Base-by-base conservation (phyloP, 2,888 invertebrate species). In the Brenthis daphne region DNA sequence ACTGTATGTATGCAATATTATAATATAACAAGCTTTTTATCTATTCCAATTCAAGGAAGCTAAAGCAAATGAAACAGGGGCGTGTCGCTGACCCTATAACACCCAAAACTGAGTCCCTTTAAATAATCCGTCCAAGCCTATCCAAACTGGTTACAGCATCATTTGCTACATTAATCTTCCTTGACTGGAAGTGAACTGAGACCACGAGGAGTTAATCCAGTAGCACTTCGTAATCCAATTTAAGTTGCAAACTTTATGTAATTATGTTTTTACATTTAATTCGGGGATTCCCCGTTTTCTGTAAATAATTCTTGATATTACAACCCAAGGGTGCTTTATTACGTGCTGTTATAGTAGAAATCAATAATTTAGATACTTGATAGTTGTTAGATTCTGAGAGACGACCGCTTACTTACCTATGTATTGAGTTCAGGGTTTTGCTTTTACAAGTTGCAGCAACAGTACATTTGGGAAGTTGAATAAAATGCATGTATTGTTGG, bases 201-300 rank as follows among this genome's bases (percentile, higher is more conserved):
- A 64, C 65, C 56, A 58, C 69, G 56, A 33, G 53, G 65, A 67
- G 65, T 72, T 74, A 72, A 75, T 74, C 71, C 72, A 67, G 67
- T 77, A 72, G 29, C 67, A 77, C 80, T 78, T 79, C 77, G 84
- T 86, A 83, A 87, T 87, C 85, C 82, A 82, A 86, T 86, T 85
- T 84, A 87, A 86, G 78, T 85, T 80, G 77, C 76, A 75, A 84
- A 86, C 85, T 83, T 64, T 63, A 76, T 76, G 72, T 73, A 73
- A 74, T 76, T 75, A 74, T 71, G 67, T 73, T 73, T 73, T 73
- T 69, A 55, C 71, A 83, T 83, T 85, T 83, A 81, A 82, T 56
- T 63, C 65, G 37, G 33, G 69, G 48, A 14, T 58, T 47, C 48
- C 58, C 58, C 48, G 29, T 48, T 58, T 58, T 58, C 11, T 12